phyloP scores from a whole-genome alignment of 2,888 invertebrate genomes.

The Yponomeuta plumbellus region DNA sequence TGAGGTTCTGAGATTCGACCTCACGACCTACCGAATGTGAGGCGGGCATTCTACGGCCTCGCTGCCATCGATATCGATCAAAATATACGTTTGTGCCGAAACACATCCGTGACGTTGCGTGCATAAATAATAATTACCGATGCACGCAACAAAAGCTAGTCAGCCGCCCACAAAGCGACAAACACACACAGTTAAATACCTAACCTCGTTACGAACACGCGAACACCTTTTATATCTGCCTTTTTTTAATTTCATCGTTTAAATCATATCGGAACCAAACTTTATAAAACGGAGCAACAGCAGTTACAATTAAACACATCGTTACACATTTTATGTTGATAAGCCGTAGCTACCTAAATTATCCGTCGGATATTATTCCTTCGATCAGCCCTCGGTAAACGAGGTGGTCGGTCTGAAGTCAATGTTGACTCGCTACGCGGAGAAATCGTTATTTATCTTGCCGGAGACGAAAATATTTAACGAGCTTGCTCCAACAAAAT shows the following conservation, averaged over 20 bases:
- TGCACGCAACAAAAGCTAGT: conserved; percentile 14
- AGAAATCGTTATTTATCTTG: neutral
- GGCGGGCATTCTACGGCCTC: no score
- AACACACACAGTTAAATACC: conserved; percentile 10
- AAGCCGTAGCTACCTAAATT: no score
- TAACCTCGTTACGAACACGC: conserved; percentile 11
- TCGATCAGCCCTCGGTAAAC: neutral
- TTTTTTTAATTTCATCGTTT: neutral
- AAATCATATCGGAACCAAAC: neutral
- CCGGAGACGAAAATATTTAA: neutral
- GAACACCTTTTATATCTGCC: neutral
- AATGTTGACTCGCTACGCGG: neutral
- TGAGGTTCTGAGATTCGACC: no score
- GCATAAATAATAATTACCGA: conserved; percentile 5
- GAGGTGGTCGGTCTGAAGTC: neutral
- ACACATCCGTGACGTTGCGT: conserved; percentile 7
- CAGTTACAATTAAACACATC: no score
- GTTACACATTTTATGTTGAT: no score
- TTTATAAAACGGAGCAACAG: neutral
- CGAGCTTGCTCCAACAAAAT: neutral
- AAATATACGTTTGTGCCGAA: no score
- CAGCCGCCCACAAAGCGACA: conserved; percentile 7
- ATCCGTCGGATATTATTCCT: no score
- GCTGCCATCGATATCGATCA: no score
- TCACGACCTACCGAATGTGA: no score